A percentile compares a stretch with the other conserved stretches of the same genome.
phyloP scores from a whole-genome alignment of 2,797 vertebrate species.

The Premnoplex brunnescens region DNA sequence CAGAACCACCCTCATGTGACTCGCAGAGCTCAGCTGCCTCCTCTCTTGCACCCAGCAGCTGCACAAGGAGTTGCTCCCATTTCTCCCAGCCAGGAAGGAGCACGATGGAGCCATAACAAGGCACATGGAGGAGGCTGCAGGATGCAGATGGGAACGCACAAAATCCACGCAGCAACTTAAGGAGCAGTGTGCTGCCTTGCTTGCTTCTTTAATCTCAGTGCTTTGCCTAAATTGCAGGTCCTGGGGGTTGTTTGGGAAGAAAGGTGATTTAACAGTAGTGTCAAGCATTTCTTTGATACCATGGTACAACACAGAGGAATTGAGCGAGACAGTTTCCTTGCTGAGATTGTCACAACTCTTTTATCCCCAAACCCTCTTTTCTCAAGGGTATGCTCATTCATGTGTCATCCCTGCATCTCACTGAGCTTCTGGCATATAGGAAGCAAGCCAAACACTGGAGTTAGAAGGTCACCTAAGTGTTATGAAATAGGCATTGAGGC shows the following conservation, averaged over 20 bases:
- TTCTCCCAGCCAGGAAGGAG: neutral
- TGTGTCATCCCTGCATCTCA: neutral
- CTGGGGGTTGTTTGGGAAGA: neutral
- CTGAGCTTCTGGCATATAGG: neutral
- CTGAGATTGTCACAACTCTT: neutral
- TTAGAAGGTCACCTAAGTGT: neutral
- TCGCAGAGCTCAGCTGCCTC: neutral
- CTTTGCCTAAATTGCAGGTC: neutral
- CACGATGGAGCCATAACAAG: accelerated
- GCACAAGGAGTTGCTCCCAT: accelerated
- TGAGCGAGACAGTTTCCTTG: neutral
- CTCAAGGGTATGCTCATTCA: neutral
- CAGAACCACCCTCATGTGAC: neutral
- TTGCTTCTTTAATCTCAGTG: neutral
- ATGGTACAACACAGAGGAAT: neutral
- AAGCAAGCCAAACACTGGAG: neutral
- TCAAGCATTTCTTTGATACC: neutral
- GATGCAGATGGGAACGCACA: neutral
- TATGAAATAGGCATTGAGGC: neutral
- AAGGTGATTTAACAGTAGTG: neutral
- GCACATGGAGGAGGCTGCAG: accelerated
- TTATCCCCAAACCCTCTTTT: neutral
- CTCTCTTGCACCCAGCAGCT: neutral
- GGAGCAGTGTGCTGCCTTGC: neutral
- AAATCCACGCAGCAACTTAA: neutral